Evolutionary conservation across 1,140 invertebrate species (phyloP), one percentile per base, ranked within the genome.

Genomic region (Nephila pilipes): DNA sequence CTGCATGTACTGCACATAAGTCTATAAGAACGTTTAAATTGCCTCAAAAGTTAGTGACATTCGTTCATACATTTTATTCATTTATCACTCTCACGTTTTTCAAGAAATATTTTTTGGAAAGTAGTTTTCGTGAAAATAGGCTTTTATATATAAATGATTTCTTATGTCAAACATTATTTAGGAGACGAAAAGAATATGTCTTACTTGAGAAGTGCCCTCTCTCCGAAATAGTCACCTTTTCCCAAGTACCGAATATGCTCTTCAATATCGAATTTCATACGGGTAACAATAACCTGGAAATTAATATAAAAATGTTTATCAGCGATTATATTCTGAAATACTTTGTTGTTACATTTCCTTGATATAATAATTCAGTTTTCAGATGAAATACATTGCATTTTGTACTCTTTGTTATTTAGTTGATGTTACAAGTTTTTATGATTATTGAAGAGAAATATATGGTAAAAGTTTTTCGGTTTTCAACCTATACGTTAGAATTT

Each of bases 151-250:
- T 32, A 36, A 75, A 5, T 14, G 69, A 12, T 32, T 65, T 75
- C 29, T 20, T 12, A 32, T 69, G 12, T 36, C 69, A 75, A 75
- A 75, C 14, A 2, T 16, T 14, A 5, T 75, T 75, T 32, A 18
- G 14, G 25, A 36, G 36, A 20, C 1, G 6, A 54, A 46, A n/a
- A 81, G 80, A 81, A 25, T 25, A 57, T 60, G 6, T 46, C 89
- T 81, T 55, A 93, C 92, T 80, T 97, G 92, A 98, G 96, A 20
- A 98, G 95, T 0, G 98, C 98, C 95, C 97, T 97, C 95, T 98
- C 95, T 14, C 99, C 99, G 95, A 99, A 99, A 96, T 99, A 99
- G 95, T 99, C 98, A 54, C 99, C 99, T 95, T 98, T 98, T 88
- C 97, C 96, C n/a, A 99, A 96, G 90, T 97, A 97, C 85, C 99